Conservation (phyloP, 2,888 invertebrate species). For the Parnassius orleans region DNA sequence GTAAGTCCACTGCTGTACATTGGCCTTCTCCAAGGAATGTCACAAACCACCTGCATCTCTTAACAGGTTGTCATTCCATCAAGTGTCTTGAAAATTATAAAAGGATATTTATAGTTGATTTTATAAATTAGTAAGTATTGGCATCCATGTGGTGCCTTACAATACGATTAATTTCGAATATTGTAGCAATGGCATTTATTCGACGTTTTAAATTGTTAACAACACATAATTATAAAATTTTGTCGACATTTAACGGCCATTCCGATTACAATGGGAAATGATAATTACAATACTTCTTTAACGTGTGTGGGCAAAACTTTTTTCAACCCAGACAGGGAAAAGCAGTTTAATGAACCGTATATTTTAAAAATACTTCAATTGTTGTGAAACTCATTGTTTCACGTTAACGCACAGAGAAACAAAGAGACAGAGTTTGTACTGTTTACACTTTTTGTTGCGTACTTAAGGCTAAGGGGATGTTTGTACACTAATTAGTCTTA, state of each 20-base stretch:
- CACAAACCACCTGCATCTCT: too few species aligned
- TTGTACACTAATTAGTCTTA: slow-evolving; percentile 15
- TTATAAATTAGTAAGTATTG: too few species aligned
- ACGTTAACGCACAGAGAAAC: not conserved
- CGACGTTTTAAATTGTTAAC: too few species aligned
- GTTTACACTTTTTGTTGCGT: slow-evolving; percentile 1
- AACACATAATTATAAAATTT: too few species aligned
- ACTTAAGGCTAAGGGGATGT: slow-evolving; percentile 15
- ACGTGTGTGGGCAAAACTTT: not conserved
- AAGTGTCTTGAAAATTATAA: too few species aligned
- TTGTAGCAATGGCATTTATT: too few species aligned
- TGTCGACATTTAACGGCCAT: not conserved
- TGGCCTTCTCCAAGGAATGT: too few species aligned
- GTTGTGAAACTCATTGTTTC: not conserved
- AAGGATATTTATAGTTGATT: too few species aligned
- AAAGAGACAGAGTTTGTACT: not conserved
- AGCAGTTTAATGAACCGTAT: slow-evolving; percentile 41
- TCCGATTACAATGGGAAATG: slow-evolving; percentile 2
- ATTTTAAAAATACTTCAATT: slow-evolving; percentile 25
- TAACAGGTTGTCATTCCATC: too few species aligned
- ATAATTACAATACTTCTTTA: not conserved
- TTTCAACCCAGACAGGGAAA: slow-evolving; percentile 17
- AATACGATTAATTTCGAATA: too few species aligned
- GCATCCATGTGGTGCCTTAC: too few species aligned
- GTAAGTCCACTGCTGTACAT: too few species aligned